Evolutionary conservation across 2,888 invertebrate genomes (phyloP), one percentile per base, ranked within the genome.

Genomic region (Apoda limacodes): DNA sequence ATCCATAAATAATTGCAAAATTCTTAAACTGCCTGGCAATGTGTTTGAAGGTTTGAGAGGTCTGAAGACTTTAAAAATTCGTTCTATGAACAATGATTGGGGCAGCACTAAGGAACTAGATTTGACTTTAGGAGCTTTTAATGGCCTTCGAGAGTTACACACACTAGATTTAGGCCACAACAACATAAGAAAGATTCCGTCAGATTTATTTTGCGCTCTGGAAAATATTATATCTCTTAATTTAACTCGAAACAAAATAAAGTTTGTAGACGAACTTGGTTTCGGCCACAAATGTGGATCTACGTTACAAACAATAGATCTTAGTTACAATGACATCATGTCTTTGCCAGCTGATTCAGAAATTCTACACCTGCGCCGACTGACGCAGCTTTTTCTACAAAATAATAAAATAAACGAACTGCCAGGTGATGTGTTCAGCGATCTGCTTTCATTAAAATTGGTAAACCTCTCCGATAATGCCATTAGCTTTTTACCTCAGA

Each of bases 391-490:
- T 27, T 85, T 87, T 51, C 71, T 96, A 48, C 89, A 93, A 60
- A 87, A 90, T 61, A 96, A 96, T 74, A 88, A 89, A 57, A 87
- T 95, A 47, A 85, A 84, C 43, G 88, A 90, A 42, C 78, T 95
- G 40, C 88, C 89, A 4, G 84, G 87, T 33, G 89, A 91, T 49
- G 88, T 93, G 6, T 84, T 95, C 54, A 85, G 87, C 43, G 92
- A 92, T 34, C 75, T 95, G 39, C 85, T 88, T 14, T 88, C 90
- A 25, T 75, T 96, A 51, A 87, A 90, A 52, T 85, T 90, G 28
- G 82, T 97, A 32, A 94, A 96, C 69, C 76, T 95, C 40, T 92
- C 94, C 31, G 89, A 90, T 69, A 97, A 97, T 66, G 87, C 87
- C 39, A 82, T 97, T 52, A 88, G 87, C 53, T 85, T 88, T 32